phyloP scores from a whole-genome alignment of 2,797 vertebrate species.

The Notoglanidium macrostoma region DNA sequence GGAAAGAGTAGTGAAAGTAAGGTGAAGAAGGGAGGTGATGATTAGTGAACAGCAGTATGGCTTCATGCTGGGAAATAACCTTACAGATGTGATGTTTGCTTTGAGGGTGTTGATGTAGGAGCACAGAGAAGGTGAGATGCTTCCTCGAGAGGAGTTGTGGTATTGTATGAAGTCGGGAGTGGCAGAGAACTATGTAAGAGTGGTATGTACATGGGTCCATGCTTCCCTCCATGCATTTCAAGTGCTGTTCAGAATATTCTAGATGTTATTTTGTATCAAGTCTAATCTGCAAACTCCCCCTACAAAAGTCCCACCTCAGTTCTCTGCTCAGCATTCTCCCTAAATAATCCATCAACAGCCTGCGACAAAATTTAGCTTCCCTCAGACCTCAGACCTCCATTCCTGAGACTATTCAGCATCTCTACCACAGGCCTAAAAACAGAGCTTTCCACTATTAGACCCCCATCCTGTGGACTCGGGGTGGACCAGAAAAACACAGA shows the following conservation, averaged over 20 bases:
- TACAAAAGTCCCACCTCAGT: too few relatives aligned
- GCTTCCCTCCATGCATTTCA: background rate
- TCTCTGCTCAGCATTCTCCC: background rate
- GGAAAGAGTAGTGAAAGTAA: too few relatives aligned
- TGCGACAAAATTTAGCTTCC: background rate
- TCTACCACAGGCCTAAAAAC: slow-evolving; percentile 3
- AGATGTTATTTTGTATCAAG: background rate
- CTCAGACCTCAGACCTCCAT: background rate
- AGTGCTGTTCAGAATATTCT: background rate
- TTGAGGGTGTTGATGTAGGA: too few relatives aligned
- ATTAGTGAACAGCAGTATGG: too few relatives aligned
- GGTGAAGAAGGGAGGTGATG: too few relatives aligned
- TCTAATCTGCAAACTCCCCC: background rate
- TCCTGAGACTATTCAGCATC: background rate
- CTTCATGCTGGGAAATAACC: too few relatives aligned
- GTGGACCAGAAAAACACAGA: slow-evolving; percentile 1
- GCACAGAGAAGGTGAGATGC: too few relatives aligned
- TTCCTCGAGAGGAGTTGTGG: too few relatives aligned
- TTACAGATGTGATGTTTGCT: too few relatives aligned
- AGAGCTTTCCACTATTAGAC: background rate
- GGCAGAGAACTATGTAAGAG: too few relatives aligned
- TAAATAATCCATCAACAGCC: background rate
- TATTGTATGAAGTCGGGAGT: too few relatives aligned
- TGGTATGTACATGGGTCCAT: background rate
- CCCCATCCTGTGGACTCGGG: background rate